Evolutionary conservation across 1,140 invertebrate genomes (phyloP).

Genomic region (Nebria ingens): DNA sequence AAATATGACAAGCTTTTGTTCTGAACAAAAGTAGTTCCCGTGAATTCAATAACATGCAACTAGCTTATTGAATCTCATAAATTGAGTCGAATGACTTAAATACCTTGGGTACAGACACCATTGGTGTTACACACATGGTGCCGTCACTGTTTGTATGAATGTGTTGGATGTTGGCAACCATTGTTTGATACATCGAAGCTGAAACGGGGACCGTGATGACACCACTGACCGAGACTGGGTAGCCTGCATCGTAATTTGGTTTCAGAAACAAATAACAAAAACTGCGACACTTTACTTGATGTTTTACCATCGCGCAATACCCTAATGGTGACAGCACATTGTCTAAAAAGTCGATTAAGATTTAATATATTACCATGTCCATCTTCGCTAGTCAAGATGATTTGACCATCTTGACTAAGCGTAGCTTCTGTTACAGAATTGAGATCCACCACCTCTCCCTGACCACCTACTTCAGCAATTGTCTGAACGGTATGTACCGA

Average conservation of each 20-base stretch:
- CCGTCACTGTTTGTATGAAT: conserved; percentile 63
- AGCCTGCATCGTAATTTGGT: too few relatives aligned
- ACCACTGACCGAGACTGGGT: conserved; percentile 69
- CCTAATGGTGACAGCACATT: too few relatives aligned
- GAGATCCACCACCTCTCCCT: conserved; percentile 69
- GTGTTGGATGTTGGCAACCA: conserved; percentile 84
- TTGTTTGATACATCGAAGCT: conserved; percentile 91
- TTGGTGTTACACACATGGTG: conserved; percentile 68
- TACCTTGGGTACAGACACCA: conserved; percentile 67
- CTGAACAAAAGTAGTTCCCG: too few relatives aligned
- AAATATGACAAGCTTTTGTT: too few relatives aligned
- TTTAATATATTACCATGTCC: conserved; percentile 59
- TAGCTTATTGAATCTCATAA: too few relatives aligned
- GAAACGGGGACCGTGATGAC: conserved; percentile 93
- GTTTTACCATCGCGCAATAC: too few relatives aligned
- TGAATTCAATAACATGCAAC: too few relatives aligned
- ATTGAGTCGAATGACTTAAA: too few relatives aligned
- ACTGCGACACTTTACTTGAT: too few relatives aligned
- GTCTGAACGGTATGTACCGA: conserved; percentile 70
- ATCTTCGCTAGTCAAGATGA: conserved; percentile 90
- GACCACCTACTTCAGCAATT: conserved; percentile 54
- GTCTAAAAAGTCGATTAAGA: too few relatives aligned
- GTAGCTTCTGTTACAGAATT: conserved; percentile 80
- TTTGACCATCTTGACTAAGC: conserved; percentile 82
- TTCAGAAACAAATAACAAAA: too few relatives aligned